Conservation (phyloP, 2,888 invertebrate species). For the Lapara coniferarum region DNA sequence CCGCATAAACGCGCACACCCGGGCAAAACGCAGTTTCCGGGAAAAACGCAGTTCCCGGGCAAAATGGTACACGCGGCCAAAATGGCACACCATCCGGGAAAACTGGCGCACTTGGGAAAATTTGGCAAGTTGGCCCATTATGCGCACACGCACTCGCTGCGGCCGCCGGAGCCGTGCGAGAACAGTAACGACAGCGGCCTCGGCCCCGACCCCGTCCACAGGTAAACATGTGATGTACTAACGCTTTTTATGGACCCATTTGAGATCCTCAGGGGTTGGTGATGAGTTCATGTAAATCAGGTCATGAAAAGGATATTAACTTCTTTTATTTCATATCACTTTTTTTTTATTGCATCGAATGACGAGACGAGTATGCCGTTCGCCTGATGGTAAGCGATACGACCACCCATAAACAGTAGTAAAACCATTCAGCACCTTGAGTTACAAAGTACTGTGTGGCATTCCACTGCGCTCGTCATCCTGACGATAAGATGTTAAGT, state of each 20-base stretch:
- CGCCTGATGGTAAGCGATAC: too few relatives aligned
- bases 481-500: too few relatives aligned
- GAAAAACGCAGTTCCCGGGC: constrained; percentile 74
- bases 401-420: too few relatives aligned
- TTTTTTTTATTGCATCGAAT: too few relatives aligned
- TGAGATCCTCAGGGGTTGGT: not conserved
- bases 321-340: not conserved
- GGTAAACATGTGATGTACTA: constrained; percentile 50
- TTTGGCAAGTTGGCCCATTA: constrained; percentile 70
- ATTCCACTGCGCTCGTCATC: too few relatives aligned
- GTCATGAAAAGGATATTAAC: not conserved
- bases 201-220: constrained; percentile 88
- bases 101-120: constrained; percentile 65
- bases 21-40: constrained; percentile 72
- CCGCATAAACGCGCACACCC: constrained; percentile 85
- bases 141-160: constrained; percentile 75
- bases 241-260: constrained; percentile 10
- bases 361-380: too few relatives aligned
- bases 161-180: constrained; percentile 87
- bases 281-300: not conserved
- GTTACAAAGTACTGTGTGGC: too few relatives aligned
- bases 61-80: constrained; percentile 79
- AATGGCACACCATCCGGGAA: constrained; percentile 68
- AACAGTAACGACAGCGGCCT: constrained; percentile 96
- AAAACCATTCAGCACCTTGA: too few relatives aligned